Conservation (phyloP, 2,888 invertebrate genomes). For the Drosophila dives region DNA sequence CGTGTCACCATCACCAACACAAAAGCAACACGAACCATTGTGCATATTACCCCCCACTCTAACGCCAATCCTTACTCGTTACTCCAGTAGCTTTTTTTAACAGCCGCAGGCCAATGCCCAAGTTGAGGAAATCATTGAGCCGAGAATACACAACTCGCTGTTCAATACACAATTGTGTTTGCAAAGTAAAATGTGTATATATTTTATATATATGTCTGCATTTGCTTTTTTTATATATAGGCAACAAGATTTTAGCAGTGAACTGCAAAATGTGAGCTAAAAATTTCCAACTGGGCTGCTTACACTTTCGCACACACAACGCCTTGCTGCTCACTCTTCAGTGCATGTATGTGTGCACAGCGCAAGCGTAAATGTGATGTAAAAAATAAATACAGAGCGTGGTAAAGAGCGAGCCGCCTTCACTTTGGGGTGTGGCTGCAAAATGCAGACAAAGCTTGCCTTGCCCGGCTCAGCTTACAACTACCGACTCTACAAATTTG, state of each 20-base stretch:
- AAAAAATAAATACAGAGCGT: neutral
- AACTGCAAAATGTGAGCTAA: neutral
- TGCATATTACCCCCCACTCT: slow-evolving; percentile 27
- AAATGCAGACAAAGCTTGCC: neutral
- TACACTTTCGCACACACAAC: slow-evolving; percentile 3
- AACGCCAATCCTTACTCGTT: neutral
- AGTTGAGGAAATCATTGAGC: slow-evolving; percentile 26
- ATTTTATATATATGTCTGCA: neutral
- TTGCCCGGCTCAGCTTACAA: neutral
- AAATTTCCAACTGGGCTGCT: slow-evolving; percentile 21
- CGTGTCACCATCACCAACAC: slow-evolving; percentile 35
- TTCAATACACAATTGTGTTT: slow-evolving; percentile 11
- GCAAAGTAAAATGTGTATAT: neutral
- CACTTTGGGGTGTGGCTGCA: neutral
- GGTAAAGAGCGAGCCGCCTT: neutral
- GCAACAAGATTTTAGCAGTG: neutral
- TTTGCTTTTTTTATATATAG: neutral
- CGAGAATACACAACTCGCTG: slow-evolving; percentile 28
- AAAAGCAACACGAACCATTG: slow-evolving; percentile 39
- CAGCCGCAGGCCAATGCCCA: slow-evolving; percentile 25
- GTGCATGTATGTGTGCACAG: neutral
- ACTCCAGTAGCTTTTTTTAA: slow-evolving; percentile 2
- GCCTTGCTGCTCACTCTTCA: neutral
- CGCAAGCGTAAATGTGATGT: neutral
- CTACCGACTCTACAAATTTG: neutral